Percentiles rank a stretch among this genome's conserved stretches.
Evolutionary conservation across 2,113 vertebrate species (phyloP).

Genomic region (Myotis yumanensis): DNA sequence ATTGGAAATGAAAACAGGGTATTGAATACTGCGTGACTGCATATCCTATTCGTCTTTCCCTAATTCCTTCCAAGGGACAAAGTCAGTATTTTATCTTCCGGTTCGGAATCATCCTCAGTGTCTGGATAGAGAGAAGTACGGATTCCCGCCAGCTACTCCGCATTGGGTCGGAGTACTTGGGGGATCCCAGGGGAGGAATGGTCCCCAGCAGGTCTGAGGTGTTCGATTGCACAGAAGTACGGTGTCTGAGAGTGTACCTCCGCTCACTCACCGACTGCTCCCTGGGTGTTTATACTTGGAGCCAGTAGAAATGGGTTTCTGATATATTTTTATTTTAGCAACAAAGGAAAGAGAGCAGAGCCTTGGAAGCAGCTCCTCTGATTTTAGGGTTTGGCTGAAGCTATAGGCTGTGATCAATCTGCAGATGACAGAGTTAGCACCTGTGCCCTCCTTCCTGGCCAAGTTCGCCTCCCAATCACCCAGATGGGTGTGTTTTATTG

Average conservation of each 20-base stretch:
- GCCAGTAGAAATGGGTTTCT: not conserved
- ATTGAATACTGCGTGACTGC: not conserved
- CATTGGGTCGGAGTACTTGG: too few species aligned
- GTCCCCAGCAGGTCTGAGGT: fast-evolving
- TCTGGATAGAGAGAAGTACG: not conserved
- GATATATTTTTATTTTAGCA: not conserved
- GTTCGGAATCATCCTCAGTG: not conserved
- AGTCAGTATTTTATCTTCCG: not conserved
- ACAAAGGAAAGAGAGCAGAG: not conserved
- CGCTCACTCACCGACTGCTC: not conserved
- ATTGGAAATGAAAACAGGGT: not conserved
- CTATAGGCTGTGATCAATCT: not conserved
- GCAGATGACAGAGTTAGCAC: not conserved
- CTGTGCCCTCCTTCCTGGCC: not conserved
- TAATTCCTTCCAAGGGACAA: not conserved
- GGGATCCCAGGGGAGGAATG: too few species aligned
- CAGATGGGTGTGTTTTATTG: not conserved
- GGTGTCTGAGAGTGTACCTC: not conserved
- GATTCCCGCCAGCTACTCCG: fast-evolving
- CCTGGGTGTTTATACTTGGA: not conserved
- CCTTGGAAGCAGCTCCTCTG: not conserved
- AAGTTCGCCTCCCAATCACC: not conserved
- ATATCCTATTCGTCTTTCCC: not conserved
- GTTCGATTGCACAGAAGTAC: not conserved
- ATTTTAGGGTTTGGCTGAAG: not conserved